Conservation (phyloP, 2,797 vertebrate genomes). For the Chaetodon trifasciatus region DNA sequence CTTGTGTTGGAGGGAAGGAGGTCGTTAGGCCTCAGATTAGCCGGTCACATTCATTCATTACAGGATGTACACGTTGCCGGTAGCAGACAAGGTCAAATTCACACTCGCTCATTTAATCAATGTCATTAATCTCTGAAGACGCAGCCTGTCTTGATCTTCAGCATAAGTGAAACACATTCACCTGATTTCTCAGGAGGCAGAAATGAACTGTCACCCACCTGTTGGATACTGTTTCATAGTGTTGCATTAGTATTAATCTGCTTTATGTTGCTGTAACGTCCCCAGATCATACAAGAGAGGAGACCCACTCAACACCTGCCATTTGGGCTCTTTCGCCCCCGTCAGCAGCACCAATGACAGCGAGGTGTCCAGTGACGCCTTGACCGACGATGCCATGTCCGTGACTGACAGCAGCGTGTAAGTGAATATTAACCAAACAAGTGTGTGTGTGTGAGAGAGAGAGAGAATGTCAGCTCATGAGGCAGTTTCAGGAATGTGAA, state of each 20-base stretch:
- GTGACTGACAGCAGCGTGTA: constrained; percentile 97
- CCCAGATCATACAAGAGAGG: constrained; percentile 91
- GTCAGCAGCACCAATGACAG: constrained; percentile 97
- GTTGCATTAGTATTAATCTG: constrained; percentile 28
- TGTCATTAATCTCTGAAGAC: constrained; percentile 11
- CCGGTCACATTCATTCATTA: constrained; percentile 29
- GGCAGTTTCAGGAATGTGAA: constrained; percentile 10
- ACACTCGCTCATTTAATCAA: constrained; percentile 11
- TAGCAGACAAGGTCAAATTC: constrained; percentile 19
- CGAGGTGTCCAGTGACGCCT: constrained; percentile 95
- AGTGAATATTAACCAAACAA: constrained; percentile 79
- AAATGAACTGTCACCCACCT: constrained; percentile 36
- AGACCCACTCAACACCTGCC: constrained; percentile 88
- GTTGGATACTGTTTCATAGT: constrained; percentile 27
- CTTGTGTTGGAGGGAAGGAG: constrained; percentile 16
- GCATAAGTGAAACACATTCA: constrained; percentile 5
- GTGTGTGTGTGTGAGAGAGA: constrained; percentile 4
- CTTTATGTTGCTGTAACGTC: constrained; percentile 47
- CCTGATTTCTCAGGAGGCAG: not conserved
- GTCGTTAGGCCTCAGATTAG: constrained; percentile 18
- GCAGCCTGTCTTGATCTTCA: not conserved
- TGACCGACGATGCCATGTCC: constrained; percentile 97
- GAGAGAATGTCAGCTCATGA: not conserved
- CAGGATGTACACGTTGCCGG: not conserved
- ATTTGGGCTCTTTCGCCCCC: constrained; percentile 91